Evolutionary conservation across 1,140 invertebrate species (phyloP).

Genomic region (Gryllus bimaculatus): DNA sequence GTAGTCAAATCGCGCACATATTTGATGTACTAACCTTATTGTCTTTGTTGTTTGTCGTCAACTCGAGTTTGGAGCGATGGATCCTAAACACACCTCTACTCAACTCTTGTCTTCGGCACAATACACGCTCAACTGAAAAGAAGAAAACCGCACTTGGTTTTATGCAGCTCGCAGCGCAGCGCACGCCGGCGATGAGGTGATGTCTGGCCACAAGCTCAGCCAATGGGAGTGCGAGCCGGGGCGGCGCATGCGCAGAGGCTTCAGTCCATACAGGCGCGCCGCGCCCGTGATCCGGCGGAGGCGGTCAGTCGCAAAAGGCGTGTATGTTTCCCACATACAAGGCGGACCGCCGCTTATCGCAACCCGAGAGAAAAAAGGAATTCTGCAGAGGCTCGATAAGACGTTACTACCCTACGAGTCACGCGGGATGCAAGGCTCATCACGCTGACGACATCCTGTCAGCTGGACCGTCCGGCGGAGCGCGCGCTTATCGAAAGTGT

Average conservation of each 20-base stretch:
- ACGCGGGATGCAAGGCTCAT: not conserved
- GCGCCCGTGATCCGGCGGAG: not conserved
- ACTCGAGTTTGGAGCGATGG: not conserved
- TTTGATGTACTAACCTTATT: not conserved
- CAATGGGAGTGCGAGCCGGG: not conserved
- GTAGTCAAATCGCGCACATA: not conserved
- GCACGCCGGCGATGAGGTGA: not conserved
- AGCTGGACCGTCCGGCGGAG: too few species aligned
- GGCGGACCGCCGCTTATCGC: not conserved
- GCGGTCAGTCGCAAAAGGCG: not conserved
- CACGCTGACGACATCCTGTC: not conserved
- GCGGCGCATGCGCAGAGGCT: not conserved
- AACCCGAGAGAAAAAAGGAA: not conserved
- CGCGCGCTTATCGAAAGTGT: too few species aligned
- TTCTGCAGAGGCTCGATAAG: not conserved
- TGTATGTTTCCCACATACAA: not conserved
- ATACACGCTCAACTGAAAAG: not conserved
- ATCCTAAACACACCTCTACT: not conserved
- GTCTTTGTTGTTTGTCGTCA: not conserved
- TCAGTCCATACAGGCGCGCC: not conserved
- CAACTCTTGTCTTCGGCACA: not conserved
- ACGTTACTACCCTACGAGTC: not conserved
- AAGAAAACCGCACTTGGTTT: not conserved
- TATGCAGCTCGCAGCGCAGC: not conserved
- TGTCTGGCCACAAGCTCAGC: not conserved